Conservation (phyloP, 2,888 invertebrate species). For the Apotomis turbidana region DNA sequence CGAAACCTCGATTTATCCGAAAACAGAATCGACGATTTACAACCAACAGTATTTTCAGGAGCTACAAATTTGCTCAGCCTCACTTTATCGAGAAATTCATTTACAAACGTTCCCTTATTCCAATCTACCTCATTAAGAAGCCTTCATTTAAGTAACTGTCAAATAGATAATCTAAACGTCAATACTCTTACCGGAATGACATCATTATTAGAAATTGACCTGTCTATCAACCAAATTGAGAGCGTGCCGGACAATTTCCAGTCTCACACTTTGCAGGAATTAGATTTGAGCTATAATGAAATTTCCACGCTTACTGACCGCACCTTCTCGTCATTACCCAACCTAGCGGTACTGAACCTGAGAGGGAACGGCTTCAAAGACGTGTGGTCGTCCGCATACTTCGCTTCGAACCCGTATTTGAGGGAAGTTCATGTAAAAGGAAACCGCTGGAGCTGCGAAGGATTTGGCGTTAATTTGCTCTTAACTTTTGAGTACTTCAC, state of each 20-base stretch:
- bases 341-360: constrained; percentile 86
- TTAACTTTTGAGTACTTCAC: constrained; percentile 85
- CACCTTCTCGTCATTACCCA: constrained; percentile 85
- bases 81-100: constrained; percentile 86
- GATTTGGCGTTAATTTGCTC: constrained; percentile 82
- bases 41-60: constrained; percentile 81
- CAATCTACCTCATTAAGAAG: constrained; percentile 82
- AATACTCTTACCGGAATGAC: constrained; percentile 82
- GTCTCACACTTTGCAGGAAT: constrained; percentile 83
- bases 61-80: constrained; percentile 83
- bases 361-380: constrained; percentile 89
- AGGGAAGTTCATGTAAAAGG: constrained; percentile 85
- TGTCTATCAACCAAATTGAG: constrained; percentile 87
- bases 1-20: constrained; percentile 86
- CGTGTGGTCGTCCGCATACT: constrained; percentile 84
- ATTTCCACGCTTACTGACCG: constrained; percentile 84
- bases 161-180: constrained; percentile 81
- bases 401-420: constrained; percentile 84
- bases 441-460: constrained; percentile 91
- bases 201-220: constrained; percentile 83
- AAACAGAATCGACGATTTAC: constrained; percentile 85
- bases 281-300: constrained; percentile 85
- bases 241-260: constrained; percentile 83
- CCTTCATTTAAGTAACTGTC: constrained; percentile 86
- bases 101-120: constrained; percentile 83